Base-by-base conservation (phyloP, 1,140 invertebrate genomes). In the Diploscapter pachys region DNA sequence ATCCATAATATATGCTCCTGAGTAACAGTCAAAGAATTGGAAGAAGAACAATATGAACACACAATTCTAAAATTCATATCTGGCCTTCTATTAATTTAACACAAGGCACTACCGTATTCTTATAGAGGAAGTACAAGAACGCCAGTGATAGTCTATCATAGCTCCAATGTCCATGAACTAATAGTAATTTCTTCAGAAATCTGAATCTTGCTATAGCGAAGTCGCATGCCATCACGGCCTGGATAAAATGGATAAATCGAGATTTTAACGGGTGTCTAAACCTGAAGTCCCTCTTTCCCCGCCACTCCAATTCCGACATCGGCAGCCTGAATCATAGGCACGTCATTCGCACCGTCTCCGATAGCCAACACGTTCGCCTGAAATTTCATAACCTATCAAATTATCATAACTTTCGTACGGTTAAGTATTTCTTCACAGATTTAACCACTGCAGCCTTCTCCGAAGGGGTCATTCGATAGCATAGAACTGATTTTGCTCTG, bases 251-350 rank as follows among this genome's bases (percentile, higher is more conserved):
- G 31, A 31, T 31, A 31, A 31, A 31, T 31, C 31, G 31, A 31
- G 31, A 31, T 31, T 31, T 31, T 31, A 31, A 31, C 31, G 31
- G 31, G 31, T 31, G 31, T 31, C 1, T 31, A 31, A 31, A 31
- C 31, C 31, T 31, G 31, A 31, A 31, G 31, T 72, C 80, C 80
- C 70, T 81, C 80, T 49, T 73, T 73, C 63, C 80, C 80, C 8
- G 62, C 61, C 48, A 81, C 78, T 53, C 80, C 80, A 68, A 81
- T 94, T n/a, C 96, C 96, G 78, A 98, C 96, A 85, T 99, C 94
- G 9, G 96, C 96, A 83, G 93, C 93, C 91, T 98, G 98, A 78
- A 99, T 98, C 96, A 99, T 99, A 54, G 94, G 96, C 53, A 99
- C 96, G 87, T 99, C 96, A 86, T 99, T 99, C 71, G 96, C 96